These are phyloP conservation scores for Drosophila rellima DNA, from an alignment of 2,888 invertebrate species.

Conservation along the genomic window DNA sequence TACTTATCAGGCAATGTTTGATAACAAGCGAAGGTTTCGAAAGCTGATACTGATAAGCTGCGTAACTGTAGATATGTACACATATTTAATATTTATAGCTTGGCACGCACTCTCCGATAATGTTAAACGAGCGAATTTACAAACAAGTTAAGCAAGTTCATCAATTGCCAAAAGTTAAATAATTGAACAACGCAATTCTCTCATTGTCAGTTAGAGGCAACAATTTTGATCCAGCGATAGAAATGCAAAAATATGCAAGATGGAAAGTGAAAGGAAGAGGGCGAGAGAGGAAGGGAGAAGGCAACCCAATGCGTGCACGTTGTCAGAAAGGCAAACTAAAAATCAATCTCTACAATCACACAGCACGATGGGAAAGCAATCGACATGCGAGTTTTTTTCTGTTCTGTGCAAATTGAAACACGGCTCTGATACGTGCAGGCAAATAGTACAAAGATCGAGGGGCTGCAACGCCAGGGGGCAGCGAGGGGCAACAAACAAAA, in stretches of 20 bases:
- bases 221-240: slow-evolving; percentile 32
- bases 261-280: slow-evolving; percentile 6
- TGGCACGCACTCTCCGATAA: slow-evolving; percentile 3
- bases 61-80: slow-evolving; percentile 21
- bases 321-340: slow-evolving; percentile 35
- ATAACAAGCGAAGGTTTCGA: slow-evolving; percentile 31
- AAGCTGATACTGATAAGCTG: slow-evolving; percentile 47
- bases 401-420: slow-evolving; percentile 77
- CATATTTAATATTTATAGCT: not conserved
- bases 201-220: slow-evolving; percentile 27
- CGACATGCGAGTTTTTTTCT: slow-evolving; percentile 68
- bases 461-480: not conserved
- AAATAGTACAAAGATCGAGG: slow-evolving; percentile 59
- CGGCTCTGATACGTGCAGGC: slow-evolving; percentile 73
- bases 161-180: slow-evolving; percentile 53
- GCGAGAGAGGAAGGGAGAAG: slow-evolving; percentile 12
- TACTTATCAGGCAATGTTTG: slow-evolving; percentile 50
- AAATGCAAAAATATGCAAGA: slow-evolving; percentile 53
- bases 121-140: slow-evolving; percentile 27
- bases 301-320: slow-evolving; percentile 7
- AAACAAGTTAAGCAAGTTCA: slow-evolving; percentile 40
- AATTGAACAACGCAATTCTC: slow-evolving; percentile 38
- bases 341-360: slow-evolving; percentile 61
- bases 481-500: slow-evolving; percentile 59
- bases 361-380: slow-evolving; percentile 53